phyloP scores from a whole-genome alignment of 2,888 invertebrate genomes.

The Nysson spinosus region DNA sequence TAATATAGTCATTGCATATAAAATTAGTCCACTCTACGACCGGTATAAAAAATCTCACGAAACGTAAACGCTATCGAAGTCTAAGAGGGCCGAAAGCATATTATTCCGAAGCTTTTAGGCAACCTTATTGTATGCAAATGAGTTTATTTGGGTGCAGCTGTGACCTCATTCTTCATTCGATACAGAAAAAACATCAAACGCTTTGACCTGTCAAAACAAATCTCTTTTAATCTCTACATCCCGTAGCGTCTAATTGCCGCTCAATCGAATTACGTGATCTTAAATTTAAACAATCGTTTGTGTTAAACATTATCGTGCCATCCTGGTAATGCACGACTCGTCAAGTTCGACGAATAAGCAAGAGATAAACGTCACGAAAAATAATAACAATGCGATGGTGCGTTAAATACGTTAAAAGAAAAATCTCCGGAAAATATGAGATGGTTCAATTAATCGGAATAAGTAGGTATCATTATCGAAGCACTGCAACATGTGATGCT shows the following conservation, averaged over 20 bases:
- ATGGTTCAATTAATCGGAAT: slow-evolving; percentile 12
- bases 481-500: slow-evolving; percentile 49
- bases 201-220: slow-evolving; percentile 16
- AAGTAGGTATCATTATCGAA: slow-evolving; percentile 29
- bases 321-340: too few species aligned
- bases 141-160: slow-evolving; percentile 56
- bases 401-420: too few species aligned
- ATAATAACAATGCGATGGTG: slow-evolving; percentile 17
- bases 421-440: too few species aligned
- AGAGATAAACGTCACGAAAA: neutral
- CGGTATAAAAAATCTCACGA: neutral
- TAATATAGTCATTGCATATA: neutral
- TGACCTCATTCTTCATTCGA: slow-evolving; percentile 48
- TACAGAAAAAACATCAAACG: slow-evolving; percentile 16
- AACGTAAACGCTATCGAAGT: neutral
- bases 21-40: neutral
- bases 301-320: too few species aligned
- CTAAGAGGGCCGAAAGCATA: neutral
- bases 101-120: slow-evolving; percentile 18
- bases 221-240: slow-evolving; percentile 17
- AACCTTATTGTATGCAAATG: slow-evolving; percentile 55
- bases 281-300: too few species aligned
- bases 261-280: too few species aligned
- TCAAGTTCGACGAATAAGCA: too few species aligned
- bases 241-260: too few species aligned